Percentiles rank a stretch among this genome's conserved stretches.
Conservation (phyloP, 2,797 vertebrate genomes). For the Acestrorhynchus altus region DNA sequence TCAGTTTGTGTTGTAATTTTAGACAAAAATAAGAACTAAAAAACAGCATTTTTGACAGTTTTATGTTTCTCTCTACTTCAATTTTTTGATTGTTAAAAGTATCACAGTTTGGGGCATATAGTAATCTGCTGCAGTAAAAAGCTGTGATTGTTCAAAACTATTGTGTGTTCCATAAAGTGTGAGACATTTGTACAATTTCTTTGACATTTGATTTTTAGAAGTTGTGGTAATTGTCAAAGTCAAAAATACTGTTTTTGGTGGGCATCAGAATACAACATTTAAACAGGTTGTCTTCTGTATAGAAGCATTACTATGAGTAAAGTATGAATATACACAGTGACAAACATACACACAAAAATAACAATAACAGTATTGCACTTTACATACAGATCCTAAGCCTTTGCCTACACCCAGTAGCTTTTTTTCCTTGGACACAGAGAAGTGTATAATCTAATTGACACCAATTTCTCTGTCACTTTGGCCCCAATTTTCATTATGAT, state of each 20-base stretch:
- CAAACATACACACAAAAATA: conserved; percentile 30
- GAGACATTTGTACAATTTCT: background rate
- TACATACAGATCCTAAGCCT: conserved; percentile 68
- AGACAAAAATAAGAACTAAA: background rate
- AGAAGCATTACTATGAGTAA: conserved; percentile 33
- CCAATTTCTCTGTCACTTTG: conserved; percentile 38
- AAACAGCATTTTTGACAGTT: background rate
- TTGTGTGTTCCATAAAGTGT: background rate
- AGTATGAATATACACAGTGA: conserved; percentile 55
- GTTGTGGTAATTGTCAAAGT: background rate
- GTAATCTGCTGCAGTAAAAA: background rate
- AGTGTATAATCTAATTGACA: conserved; percentile 18
- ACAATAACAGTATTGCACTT: conserved; percentile 81
- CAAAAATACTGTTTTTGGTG: conserved; percentile 8
- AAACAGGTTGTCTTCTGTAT: conserved; percentile 44
- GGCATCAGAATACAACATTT: conserved; percentile 28
- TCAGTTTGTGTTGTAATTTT: background rate
- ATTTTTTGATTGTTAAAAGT: background rate
- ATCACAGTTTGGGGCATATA: background rate
- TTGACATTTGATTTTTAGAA: background rate
- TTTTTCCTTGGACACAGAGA: too few relatives aligned
- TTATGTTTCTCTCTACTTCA: background rate
- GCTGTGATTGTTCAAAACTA: background rate
- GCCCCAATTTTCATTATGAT: conserved; percentile 33
- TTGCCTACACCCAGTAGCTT: conserved; percentile 70